Percentiles rank a stretch among this genome's conserved stretches.
phyloP scores from a whole-genome alignment of 2,797 vertebrate species.

The Pipistrellus nathusii region DNA sequence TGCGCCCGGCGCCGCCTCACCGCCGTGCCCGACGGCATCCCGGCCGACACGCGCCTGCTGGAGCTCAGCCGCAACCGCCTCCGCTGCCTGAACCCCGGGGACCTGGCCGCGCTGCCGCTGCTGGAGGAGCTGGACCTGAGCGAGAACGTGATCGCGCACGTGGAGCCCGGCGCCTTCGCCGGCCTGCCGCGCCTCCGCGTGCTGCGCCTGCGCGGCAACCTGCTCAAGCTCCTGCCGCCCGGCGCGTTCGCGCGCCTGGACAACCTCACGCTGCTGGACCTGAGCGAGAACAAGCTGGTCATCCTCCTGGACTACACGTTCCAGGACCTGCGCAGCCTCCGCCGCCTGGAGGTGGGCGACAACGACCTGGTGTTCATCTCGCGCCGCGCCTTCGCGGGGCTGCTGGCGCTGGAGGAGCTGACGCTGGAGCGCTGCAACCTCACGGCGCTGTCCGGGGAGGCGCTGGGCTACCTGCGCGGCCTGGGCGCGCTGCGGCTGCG shows the following conservation, averaged over 20 bases:
- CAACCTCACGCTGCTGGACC: conserved; percentile 96
- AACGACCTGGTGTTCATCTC: conserved; percentile 99
- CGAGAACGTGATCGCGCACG: conserved; percentile 95
- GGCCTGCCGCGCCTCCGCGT: conserved; percentile 92
- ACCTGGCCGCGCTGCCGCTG: conserved; percentile 91
- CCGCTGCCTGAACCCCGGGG: conserved; percentile 95
- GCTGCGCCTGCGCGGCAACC: conserved; percentile 94
- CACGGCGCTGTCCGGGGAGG: conserved; percentile 95
- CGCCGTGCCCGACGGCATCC: conserved; percentile 94
- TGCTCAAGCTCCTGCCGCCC: conserved; percentile 95
- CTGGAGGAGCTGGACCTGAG: conserved; percentile 97
- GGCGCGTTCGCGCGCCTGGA: conserved; percentile 95
- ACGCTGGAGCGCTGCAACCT: conserved; percentile 98
- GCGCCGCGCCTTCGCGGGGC: conserved; percentile 95
- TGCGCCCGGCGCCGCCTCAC: conserved; percentile 94
- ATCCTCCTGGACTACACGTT: conserved; percentile 97
- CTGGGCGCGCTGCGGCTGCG: conserved; percentile 94
- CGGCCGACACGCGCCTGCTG: conserved; percentile 93
- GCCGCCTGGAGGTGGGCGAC: conserved; percentile 96
- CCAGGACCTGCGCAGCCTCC: conserved; percentile 94
- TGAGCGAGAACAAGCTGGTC: conserved; percentile 98
- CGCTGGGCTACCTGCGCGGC: conserved; percentile 95
- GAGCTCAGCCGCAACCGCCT: conserved; percentile 96
- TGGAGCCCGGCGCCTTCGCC: conserved; percentile 96
- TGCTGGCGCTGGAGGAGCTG: conserved; percentile 93